Base-by-base conservation (phyloP, 2,113 vertebrate species). In the Percopsis transmontana region DNA sequence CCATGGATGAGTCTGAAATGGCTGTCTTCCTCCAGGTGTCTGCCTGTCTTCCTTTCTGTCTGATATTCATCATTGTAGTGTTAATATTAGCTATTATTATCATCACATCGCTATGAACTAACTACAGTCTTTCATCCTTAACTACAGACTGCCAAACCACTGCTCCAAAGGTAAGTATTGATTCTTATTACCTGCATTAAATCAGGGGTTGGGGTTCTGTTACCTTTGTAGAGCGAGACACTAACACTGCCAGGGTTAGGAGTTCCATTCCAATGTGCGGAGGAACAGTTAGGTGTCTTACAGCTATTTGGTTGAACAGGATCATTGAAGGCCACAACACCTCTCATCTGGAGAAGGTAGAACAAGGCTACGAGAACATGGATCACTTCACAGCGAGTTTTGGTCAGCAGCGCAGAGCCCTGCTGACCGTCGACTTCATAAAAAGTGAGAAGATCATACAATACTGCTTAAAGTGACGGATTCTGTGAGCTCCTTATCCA, bases 1-100 rank as follows among this genome's bases (percentile, higher is more conserved):
- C 92, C 51, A 93, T 99, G 95, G 97, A 98, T 58, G 93, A 97
- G 76, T 91, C 95, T 4, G 96, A 98, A 89, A 97, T 98, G 95
- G 95, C 96, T 0, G 77, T 95, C 66, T 99, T 98, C 90, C 87
- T 99, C 51, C 97, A 98, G 95, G 97, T 97, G 84, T 62, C 45
- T 24, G 33, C 47, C 16, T 48, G 42, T 14, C 16, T 54, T 10
- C 19, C 50, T 52, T n/a, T 52, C 20, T 54, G 51, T 53, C 51
- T 53, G 51, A 33, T 7, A 7, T 33, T 33, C 27, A 33, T 33
- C 5, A 33, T 33, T 7, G 27, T 33, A 33, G 27, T 33, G 27
- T 33, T 33, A 4, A 33, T 2, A 33, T 33, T 33, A 33, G 27
- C 27, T 33, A 33, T 33, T 33, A 7, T 33, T 7, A 33, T 2